A percentile compares a stretch with the other conserved stretches of the same genome.
phyloP scores from a whole-genome alignment of 2,797 vertebrate genomes.

The Periparus ater region DNA sequence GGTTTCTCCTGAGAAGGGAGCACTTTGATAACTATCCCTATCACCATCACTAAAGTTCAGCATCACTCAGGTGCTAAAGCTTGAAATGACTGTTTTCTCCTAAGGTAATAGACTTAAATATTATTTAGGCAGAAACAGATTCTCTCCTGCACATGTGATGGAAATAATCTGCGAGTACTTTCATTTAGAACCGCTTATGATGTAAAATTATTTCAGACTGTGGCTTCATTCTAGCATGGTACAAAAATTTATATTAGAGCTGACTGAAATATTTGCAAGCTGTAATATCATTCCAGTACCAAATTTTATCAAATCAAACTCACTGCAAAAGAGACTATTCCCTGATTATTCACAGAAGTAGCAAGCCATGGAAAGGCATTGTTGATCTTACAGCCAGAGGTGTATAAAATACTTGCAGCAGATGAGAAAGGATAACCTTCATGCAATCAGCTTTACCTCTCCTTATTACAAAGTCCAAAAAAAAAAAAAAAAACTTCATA shows the following conservation, averaged over 20 bases:
- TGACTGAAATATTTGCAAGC: constrained; percentile 38
- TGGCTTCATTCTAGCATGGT: neutral
- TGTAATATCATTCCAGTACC: neutral
- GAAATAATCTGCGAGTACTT: constrained; percentile 44
- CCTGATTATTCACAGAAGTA: neutral
- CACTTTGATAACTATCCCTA: neutral
- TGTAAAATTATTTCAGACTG: constrained; percentile 27
- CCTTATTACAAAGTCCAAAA: neutral
- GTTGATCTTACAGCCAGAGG: neutral
- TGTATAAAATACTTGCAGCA: neutral
- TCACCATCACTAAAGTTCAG: neutral
- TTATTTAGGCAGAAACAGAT: constrained; percentile 37
- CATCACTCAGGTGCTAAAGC: neutral
- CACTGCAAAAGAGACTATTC: neutral
- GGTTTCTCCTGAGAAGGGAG: neutral
- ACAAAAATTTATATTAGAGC: constrained; percentile 26
- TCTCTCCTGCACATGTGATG: neutral
- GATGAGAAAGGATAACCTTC: neutral
- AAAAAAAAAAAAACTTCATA: neutral
- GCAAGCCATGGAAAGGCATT: neutral
- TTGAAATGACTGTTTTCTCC: constrained; percentile 30
- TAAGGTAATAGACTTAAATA: constrained; percentile 14
- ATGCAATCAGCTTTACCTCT: neutral
- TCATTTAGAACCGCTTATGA: constrained; percentile 18
- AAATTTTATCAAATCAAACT: constrained; percentile 18